These are phyloP conservation scores for Pseudococcus viburni DNA, from an alignment of 2,888 invertebrate species.

Conservation along the genomic window DNA sequence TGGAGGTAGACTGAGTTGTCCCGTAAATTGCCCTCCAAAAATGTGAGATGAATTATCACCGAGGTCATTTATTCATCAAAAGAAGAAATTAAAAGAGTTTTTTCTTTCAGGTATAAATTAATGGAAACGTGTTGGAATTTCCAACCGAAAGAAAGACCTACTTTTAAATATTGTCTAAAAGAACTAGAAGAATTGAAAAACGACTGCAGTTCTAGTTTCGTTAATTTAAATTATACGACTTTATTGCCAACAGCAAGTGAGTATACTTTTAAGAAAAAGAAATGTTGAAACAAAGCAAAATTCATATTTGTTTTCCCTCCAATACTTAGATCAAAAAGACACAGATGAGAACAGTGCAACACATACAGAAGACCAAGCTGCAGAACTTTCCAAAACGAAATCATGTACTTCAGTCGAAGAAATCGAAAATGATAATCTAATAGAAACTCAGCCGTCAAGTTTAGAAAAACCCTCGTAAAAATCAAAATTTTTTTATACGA, in stretches of 20 bases:
- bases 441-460: not conserved
- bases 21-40: conserved; percentile 86
- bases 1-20: conserved; percentile 87
- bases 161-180: conserved; percentile 86
- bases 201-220: conserved; percentile 69
- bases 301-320: not conserved
- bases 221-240: conserved; percentile 52
- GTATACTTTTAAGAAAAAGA: not conserved
- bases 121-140: conserved; percentile 93
- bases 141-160: conserved; percentile 86
- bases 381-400: not conserved
- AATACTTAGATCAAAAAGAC: not conserved
- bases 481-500: not conserved
- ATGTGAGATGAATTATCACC: conserved; percentile 75
- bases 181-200: conserved; percentile 73
- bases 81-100: not conserved
- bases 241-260: not conserved
- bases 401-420: not conserved
- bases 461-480: not conserved
- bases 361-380: not conserved
- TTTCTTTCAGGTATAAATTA: conserved; percentile 80
- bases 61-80: not conserved
- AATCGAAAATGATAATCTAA: not conserved
- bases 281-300: not conserved
- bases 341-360: not conserved